Evolutionary conservation across 2,797 vertebrate genomes (phyloP).

Genomic region (Dallia pectoralis): DNA sequence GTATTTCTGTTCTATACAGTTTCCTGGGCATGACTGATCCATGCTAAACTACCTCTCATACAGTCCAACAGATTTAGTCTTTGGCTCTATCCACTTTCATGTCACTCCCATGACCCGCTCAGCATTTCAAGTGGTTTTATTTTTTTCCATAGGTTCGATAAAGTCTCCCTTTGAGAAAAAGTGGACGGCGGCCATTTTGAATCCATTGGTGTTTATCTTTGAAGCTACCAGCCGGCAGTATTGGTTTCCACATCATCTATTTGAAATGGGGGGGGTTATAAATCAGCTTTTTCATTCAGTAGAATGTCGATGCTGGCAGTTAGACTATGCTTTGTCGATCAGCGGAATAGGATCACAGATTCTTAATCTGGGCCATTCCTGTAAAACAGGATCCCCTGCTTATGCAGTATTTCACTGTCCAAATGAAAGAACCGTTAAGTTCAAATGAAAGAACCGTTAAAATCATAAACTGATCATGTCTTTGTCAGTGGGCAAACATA

Average conservation of each 20-base stretch:
- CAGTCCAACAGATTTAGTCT: not conserved
- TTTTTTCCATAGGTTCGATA: not conserved
- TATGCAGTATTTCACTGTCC: no score
- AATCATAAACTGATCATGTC: no score
- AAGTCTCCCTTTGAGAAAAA: not conserved
- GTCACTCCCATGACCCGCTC: not conserved
- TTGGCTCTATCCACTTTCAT: not conserved
- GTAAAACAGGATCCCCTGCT: not conserved
- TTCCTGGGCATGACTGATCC: not conserved
- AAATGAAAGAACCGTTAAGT: no score
- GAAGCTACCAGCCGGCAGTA: constrained; percentile 3
- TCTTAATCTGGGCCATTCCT: not conserved
- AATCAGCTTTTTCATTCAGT: constrained; percentile 1
- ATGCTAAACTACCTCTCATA: not conserved
- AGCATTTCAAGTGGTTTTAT: not conserved
- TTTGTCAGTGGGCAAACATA: no score
- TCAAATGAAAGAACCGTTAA: no score
- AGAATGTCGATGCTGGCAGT: not conserved
- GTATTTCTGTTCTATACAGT: not conserved
- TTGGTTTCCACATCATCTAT: constrained; percentile 29
- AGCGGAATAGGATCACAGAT: not conserved
- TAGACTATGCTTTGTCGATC: constrained; percentile 1
- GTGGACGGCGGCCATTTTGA: not conserved
- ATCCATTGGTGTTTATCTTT: constrained; percentile 3
- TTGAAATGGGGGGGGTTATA: constrained; percentile 18